Conservation (phyloP, 2,797 vertebrate genomes). For the Trichosurus vulpecula region DNA sequence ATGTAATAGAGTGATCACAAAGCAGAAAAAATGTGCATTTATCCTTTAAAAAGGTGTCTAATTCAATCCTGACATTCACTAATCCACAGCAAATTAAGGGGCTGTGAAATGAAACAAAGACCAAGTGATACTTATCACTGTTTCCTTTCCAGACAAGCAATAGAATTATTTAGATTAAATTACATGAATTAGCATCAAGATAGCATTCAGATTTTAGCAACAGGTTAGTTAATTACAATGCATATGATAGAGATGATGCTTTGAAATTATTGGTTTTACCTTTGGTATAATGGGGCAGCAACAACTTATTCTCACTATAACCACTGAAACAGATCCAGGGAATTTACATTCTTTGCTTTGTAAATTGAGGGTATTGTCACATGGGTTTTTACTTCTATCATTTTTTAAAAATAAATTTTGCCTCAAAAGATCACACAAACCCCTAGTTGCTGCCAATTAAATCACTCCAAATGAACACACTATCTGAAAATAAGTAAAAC, state of each 20-base stretch:
- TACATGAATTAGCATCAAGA: slow-evolving; percentile 64
- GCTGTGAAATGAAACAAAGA: no score
- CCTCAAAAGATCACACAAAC: slow-evolving; percentile 3
- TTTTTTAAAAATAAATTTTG: slow-evolving; percentile 26
- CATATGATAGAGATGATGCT: neutral
- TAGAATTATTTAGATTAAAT: slow-evolving; percentile 43
- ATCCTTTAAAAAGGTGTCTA: no score
- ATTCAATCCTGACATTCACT: no score
- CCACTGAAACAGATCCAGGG: slow-evolving; percentile 8
- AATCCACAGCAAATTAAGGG: no score
- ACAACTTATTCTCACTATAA: neutral
- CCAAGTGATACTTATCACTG: no score
- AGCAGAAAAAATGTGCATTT: no score
- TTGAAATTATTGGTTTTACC: slow-evolving; percentile 39
- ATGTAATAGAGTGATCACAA: no score
- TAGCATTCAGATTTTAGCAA: slow-evolving; percentile 44
- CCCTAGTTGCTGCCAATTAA: no score
- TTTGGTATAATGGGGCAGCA: slow-evolving; percentile 1
- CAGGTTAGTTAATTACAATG: slow-evolving; percentile 42
- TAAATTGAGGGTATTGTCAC: neutral
- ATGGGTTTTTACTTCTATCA: neutral
- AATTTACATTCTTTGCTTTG: neutral
- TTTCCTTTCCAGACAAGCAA: no score
- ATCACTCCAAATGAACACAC: no score
- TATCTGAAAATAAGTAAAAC: no score